A percentile compares a stretch with the other conserved stretches of the same genome.
Evolutionary conservation across 2,797 vertebrate species (phyloP).

Genomic region (Mionectes olivaceus): DNA sequence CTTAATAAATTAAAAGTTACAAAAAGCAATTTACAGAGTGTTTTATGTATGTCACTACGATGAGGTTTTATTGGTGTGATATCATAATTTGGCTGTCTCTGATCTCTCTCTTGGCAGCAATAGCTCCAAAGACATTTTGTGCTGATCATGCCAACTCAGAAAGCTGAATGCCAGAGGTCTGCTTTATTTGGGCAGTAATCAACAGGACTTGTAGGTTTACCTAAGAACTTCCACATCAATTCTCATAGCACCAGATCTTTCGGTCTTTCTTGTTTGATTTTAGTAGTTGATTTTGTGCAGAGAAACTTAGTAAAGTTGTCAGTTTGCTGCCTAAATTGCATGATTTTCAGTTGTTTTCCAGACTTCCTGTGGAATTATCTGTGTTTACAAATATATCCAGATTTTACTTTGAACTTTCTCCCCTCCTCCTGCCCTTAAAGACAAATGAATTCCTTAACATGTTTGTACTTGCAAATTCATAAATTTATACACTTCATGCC

Average conservation of each 20-base stretch:
- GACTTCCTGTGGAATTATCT: background rate
- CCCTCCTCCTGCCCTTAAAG: conserved; percentile 21
- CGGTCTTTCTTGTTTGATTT: background rate
- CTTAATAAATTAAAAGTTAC: conserved; percentile 82
- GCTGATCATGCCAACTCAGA: conserved; percentile 71
- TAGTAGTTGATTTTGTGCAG: background rate
- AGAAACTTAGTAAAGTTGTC: background rate
- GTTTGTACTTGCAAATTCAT: conserved; percentile 73
- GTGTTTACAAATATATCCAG: conserved; percentile 64
- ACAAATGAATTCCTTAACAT: conserved; percentile 73
- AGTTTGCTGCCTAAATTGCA: background rate
- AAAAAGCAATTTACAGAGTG: conserved; percentile 79
- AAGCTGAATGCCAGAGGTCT: conserved; percentile 72
- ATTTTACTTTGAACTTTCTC: conserved; percentile 62
- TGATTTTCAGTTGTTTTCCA: conserved; percentile 5
- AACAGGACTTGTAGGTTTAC: conserved; percentile 69
- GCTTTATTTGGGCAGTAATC: conserved; percentile 77
- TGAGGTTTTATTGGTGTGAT: conserved; percentile 83
- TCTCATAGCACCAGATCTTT: background rate
- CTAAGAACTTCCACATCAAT: conserved; percentile 59
- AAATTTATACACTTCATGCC: conserved; percentile 71
- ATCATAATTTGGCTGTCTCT: conserved; percentile 84
- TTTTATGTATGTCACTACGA: conserved; percentile 81
- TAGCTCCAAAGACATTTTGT: conserved; percentile 75
- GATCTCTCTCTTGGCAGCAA: conserved; percentile 77